Evolutionary conservation across 2,888 invertebrate genomes (phyloP), one percentile per base, ranked within the genome.

Genomic region (Stenchaetothrips biformis): DNA sequence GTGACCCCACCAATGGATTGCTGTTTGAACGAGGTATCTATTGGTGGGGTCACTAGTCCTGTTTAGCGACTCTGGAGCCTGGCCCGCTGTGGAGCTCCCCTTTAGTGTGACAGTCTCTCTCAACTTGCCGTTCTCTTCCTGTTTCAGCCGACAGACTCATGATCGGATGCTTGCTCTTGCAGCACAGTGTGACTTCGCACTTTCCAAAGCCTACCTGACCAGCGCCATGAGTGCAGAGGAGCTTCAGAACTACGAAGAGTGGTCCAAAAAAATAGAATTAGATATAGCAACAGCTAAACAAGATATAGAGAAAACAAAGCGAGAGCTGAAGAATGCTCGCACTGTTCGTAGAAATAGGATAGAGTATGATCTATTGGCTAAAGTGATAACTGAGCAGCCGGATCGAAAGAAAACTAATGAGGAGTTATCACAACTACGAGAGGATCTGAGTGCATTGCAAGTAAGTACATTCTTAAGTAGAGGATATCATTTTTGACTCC

Each of bases 291-390:
- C 92, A 77, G 95, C 95, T 0, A 93, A 94, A 85, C 88, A 89
- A 18, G 93, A 94, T 83, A 96, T 98, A 83, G 92, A 93, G 82
- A 91, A 91, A 81, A 95, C 94, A 81, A 96, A 97, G 87, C 87
- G 89, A 9, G 95, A 95, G 84, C 87, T 97, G 9, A 91, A 92
- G 77, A 90, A 94, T 85, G 96, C 96, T 0, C 95, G 95, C 86
- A 92, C 93, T 83, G 92, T 96, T 48, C 90, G 97, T 18, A 95
- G 95, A 85, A 96, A 98, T 86, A 91, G 95, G 84, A 93, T 94
- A 88, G 97, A 97, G 86, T 98, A 98, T 88, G 97, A 98, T 88
- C 92, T 96, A 16, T 85, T 98, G 74, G 97, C 97, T 0, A 95
- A 95, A 86, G 92, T 96, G 0, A 97, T 98, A 82, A 93, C 93